Conservation (phyloP, 2,113 vertebrate species). For the Scomber japonicus region DNA sequence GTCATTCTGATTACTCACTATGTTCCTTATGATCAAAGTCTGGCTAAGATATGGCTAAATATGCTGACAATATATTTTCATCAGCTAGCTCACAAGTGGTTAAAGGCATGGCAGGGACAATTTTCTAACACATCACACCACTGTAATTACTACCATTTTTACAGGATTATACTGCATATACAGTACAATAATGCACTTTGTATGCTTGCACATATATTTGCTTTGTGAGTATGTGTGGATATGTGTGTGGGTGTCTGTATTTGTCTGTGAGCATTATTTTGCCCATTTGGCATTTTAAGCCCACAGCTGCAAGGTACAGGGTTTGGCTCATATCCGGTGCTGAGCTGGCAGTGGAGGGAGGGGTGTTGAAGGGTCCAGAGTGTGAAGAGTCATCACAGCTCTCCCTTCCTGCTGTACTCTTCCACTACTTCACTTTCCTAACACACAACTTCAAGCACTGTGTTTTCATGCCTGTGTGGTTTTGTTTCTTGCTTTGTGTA, state of each 20-base stretch:
- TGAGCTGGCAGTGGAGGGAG: constrained; percentile 66
- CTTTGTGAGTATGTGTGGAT: constrained; percentile 30
- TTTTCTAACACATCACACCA: constrained; percentile 56
- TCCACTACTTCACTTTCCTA: constrained; percentile 29
- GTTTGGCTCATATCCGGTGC: constrained; percentile 69
- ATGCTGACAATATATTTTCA: constrained; percentile 51
- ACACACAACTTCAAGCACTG: neutral
- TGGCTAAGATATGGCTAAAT: neutral
- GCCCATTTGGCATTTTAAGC: constrained; percentile 57
- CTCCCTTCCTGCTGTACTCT: constrained; percentile 58
- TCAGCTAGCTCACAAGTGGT: constrained; percentile 63
- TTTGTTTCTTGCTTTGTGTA: constrained; percentile 12
- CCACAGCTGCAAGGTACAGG: constrained; percentile 64
- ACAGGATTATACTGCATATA: constrained; percentile 16
- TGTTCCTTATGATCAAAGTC: too few species aligned
- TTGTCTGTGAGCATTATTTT: constrained; percentile 51
- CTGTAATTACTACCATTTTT: constrained; percentile 66
- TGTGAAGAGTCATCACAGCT: constrained; percentile 45
- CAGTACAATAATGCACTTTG: constrained; percentile 11
- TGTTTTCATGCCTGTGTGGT: constrained; percentile 24
- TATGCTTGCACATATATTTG: constrained; percentile 24
- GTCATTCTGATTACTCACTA: too few species aligned
- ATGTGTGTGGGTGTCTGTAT: constrained; percentile 46
- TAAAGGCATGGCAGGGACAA: constrained; percentile 62
- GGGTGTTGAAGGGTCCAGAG: constrained; percentile 52